phyloP scores from a whole-genome alignment of 2,797 vertebrate species.

The Buphagus erythrorhynchus region DNA sequence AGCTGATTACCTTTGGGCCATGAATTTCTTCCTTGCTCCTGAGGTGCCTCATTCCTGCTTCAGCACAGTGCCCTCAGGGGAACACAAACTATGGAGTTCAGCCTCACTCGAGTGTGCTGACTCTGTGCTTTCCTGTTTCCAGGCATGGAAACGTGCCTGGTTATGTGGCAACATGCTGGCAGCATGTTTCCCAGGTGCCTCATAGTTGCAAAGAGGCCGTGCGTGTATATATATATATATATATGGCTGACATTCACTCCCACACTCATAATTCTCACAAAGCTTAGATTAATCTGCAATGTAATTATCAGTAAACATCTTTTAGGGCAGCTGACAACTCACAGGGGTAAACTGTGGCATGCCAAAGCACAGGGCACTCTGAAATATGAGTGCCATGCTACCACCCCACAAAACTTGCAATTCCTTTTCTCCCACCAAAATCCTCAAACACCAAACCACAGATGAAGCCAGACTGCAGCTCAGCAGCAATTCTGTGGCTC shows the following conservation, averaged over 20 bases:
- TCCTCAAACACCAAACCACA: background rate
- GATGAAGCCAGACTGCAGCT: background rate
- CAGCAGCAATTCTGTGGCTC: background rate
- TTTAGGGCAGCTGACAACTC: background rate
- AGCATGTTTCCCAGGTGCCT: background rate
- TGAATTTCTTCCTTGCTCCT: background rate
- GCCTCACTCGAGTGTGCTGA: background rate
- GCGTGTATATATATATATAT: rapidly evolving
- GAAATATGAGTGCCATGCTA: background rate
- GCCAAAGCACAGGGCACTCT: background rate
- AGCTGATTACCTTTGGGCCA: background rate
- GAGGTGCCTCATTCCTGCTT: background rate
- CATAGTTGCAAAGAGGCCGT: background rate
- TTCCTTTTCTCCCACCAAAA: rapidly evolving
- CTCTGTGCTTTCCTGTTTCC: background rate
- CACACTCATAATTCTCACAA: background rate
- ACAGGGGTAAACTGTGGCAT: background rate
- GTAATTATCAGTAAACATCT: background rate
- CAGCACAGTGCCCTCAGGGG: background rate
- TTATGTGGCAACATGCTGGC: background rate
- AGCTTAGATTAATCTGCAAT: background rate
- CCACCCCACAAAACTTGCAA: background rate
- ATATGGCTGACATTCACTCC: background rate
- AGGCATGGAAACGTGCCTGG: background rate
- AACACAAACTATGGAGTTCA: background rate